Evolutionary conservation across 2,113 vertebrate genomes (phyloP).

Genomic region (Apteryx owenii): DNA sequence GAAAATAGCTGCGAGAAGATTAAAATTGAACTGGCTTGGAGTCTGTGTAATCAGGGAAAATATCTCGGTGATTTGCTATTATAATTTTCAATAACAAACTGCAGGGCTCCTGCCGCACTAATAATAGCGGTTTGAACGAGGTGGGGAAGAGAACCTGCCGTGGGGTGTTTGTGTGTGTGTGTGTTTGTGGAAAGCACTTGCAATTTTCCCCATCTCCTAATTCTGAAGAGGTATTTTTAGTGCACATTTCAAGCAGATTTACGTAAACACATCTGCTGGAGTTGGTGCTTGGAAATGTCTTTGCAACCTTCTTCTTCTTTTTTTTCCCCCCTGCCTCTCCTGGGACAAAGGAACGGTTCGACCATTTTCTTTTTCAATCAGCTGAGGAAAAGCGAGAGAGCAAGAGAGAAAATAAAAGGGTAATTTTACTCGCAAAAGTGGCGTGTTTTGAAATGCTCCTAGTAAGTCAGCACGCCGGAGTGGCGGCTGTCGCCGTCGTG

Average conservation of each 20-base stretch:
- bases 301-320: neutral
- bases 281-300: conserved; percentile 34
- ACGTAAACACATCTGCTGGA: conserved; percentile 75
- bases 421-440: neutral
- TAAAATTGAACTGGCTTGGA: conserved; percentile 54
- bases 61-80: conserved; percentile 78
- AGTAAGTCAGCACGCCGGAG: neutral
- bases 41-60: conserved; percentile 79
- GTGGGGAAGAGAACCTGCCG: conserved; percentile 47
- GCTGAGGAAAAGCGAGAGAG: neutral
- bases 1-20: conserved; percentile 47
- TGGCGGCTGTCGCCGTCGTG: too few species aligned
- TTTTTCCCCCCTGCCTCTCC: neutral
- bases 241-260: conserved; percentile 62
- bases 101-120: conserved; percentile 70
- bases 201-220: conserved; percentile 65
- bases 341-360: neutral
- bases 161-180: conserved; percentile 28
- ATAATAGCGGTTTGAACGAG: conserved; percentile 64
- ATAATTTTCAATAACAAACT: conserved; percentile 78
- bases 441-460: neutral
- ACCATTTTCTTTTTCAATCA: conserved; percentile 24
- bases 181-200: conserved; percentile 46
- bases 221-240: conserved; percentile 80
- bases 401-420: neutral